A percentile compares a stretch with the other conserved stretches of the same genome.
Conservation (phyloP, 2,113 vertebrate species). For the Jacana jacana region DNA sequence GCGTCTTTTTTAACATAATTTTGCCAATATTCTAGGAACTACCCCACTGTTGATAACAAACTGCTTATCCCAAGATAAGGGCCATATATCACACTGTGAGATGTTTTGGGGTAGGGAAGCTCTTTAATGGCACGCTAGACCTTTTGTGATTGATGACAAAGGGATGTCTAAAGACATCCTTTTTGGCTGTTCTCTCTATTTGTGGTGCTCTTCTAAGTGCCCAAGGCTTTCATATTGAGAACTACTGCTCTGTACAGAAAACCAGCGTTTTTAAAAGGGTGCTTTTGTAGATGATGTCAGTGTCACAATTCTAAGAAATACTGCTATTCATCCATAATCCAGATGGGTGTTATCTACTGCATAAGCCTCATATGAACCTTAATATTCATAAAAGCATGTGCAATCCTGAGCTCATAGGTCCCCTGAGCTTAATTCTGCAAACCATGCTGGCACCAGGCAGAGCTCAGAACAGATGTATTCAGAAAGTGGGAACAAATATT, state of each 20-base stretch:
- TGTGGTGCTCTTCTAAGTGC: not conserved
- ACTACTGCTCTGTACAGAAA: not conserved
- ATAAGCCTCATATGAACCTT: not conserved
- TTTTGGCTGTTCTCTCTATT: not conserved
- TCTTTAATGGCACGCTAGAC: not conserved
- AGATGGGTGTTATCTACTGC: not conserved
- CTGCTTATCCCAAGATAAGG: not conserved
- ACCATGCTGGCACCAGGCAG: not conserved
- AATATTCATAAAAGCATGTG: not conserved
- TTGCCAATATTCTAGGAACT: not conserved
- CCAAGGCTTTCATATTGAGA: not conserved
- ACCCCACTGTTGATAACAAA: not conserved
- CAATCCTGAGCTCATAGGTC: not conserved
- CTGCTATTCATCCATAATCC: not conserved
- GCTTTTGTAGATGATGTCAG: not conserved
- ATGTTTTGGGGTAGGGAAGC: not conserved
- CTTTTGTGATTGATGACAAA: not conserved
- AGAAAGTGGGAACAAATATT: not conserved
- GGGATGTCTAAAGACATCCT: not conserved
- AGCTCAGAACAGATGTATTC: not conserved
- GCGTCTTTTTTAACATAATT: not conserved
- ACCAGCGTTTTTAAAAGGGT: not conserved
- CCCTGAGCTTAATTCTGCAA: constrained; percentile 4
- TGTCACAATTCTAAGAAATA: not conserved
- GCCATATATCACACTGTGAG: not conserved